Conservation (phyloP, 2,113 vertebrate genomes). For the Lycaon pictus region DNA sequence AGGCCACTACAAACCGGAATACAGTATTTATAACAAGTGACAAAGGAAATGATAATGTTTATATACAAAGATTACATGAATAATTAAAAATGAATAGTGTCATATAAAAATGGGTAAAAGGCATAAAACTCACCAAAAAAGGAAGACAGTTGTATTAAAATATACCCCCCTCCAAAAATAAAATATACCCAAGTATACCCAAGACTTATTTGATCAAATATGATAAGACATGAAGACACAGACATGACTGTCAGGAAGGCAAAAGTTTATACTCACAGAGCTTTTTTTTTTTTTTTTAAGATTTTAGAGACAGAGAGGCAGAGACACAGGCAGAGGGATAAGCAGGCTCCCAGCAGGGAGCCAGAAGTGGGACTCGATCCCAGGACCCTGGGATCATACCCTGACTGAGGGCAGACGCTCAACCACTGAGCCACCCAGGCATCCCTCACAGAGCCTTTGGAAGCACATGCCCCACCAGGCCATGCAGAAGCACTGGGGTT, state of each 20-base stretch:
- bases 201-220: neutral
- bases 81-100: neutral
- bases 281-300: no score
- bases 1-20: neutral
- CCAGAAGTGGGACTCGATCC: no score
- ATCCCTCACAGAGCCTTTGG: neutral
- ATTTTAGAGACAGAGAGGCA: no score
- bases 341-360: no score
- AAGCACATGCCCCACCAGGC: neutral
- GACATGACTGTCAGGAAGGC: neutral
- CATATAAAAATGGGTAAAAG: neutral
- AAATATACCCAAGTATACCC: no score
- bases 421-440: no score
- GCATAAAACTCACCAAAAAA: neutral
- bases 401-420: no score
- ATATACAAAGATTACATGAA: neutral
- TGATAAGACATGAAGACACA: neutral
- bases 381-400: no score
- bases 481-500: rapidly evolving
- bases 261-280: neutral
- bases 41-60: neutral
- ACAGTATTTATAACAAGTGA: neutral
- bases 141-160: conserved; percentile 8
- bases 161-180: no score
- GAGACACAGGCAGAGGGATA: no score